Evolutionary conservation across 53 echinoderm and acorn worm species (phyloP).

Genomic region (Echinarachnius parma): DNA sequence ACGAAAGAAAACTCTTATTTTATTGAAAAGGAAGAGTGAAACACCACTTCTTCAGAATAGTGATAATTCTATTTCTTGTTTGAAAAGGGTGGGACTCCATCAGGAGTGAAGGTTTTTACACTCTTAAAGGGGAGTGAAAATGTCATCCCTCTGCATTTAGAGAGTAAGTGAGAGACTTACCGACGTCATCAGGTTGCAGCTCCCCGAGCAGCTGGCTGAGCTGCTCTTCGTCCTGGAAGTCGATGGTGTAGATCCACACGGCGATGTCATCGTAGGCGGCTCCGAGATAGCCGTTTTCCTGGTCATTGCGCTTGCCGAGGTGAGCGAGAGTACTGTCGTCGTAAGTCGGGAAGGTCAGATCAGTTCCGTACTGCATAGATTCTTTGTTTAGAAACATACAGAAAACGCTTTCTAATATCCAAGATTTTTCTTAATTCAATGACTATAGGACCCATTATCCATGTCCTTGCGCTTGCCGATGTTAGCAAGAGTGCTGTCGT

Average conservation of each 20-base stretch:
- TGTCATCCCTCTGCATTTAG: not conserved
- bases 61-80: no score
- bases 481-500: no score
- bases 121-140: not conserved
- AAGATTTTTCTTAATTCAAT: not conserved
- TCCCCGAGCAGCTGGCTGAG: slow-evolving; percentile 59
- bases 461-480: no score
- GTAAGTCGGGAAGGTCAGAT: not conserved
- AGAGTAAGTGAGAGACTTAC: not conserved
- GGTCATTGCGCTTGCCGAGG: slow-evolving; percentile 78
- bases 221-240: slow-evolving; percentile 53
- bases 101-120: no score
- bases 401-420: not conserved
- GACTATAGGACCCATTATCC: no score
- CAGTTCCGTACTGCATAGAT: no score
- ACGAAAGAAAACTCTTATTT: no score
- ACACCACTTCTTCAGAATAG: no score
- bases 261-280: slow-evolving; percentile 83
- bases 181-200: slow-evolving; percentile 33
- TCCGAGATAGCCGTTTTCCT: slow-evolving; percentile 64
- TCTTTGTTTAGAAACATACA: no score
- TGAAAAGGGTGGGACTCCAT: no score
- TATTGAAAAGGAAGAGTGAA: no score
- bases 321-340: slow-evolving; percentile 44
- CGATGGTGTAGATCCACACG: slow-evolving; percentile 74